Evolutionary conservation across 2,797 vertebrate genomes (phyloP).

Genomic region (Apogon hyalosoma): DNA sequence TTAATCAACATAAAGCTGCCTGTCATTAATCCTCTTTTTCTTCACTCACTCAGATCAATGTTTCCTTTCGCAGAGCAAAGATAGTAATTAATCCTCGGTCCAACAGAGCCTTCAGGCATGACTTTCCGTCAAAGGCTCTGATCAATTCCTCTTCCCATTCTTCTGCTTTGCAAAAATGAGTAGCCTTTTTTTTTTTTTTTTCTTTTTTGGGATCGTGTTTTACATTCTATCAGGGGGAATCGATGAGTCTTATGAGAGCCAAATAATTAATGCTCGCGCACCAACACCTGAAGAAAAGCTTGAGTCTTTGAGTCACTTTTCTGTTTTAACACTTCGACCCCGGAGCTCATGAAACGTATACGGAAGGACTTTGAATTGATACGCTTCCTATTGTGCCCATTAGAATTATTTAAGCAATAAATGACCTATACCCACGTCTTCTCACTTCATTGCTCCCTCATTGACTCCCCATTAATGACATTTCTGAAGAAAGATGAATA

Average conservation of each 20-base stretch:
- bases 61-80: constrained; percentile 79
- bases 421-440: constrained; percentile 32
- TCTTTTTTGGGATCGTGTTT: constrained; percentile 50
- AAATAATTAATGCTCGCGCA: constrained; percentile 53
- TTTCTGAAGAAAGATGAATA: constrained; percentile 48
- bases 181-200: constrained; percentile 26
- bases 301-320: constrained; percentile 26
- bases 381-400: constrained; percentile 39
- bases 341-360: constrained; percentile 40
- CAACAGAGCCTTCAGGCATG: constrained; percentile 74
- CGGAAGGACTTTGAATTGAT: constrained; percentile 41
- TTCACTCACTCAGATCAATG: constrained; percentile 80
- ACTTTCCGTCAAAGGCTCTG: constrained; percentile 67
- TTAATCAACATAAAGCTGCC: constrained; percentile 76
- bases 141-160: constrained; percentile 71
- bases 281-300: constrained; percentile 31
- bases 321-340: constrained; percentile 28
- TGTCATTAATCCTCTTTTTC: constrained; percentile 81
- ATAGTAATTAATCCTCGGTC: constrained; percentile 81
- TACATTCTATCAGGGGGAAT: constrained; percentile 59
- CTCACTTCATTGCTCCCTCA: constrained; percentile 55
- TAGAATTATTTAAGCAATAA: constrained; percentile 51
- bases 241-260: constrained; percentile 61
- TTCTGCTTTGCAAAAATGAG: constrained; percentile 65
- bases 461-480: constrained; percentile 53